These are phyloP conservation scores for Daboia siamensis DNA, from an alignment of 2,113 vertebrate species.

Conservation along the genomic window DNA sequence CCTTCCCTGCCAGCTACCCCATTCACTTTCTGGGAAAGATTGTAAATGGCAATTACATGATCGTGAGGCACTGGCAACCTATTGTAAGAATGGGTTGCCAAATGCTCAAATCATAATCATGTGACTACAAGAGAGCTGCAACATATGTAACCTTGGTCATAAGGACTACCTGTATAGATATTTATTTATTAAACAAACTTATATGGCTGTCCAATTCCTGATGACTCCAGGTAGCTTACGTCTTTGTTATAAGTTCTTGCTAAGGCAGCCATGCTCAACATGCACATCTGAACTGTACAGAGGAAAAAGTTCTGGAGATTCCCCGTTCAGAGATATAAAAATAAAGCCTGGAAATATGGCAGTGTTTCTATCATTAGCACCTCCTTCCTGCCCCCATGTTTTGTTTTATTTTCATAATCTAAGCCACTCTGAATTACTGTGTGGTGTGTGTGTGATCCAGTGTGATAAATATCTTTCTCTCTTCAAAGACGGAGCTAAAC, in stretches of 20 bases:
- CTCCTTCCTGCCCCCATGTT: background rate
- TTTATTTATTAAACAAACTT: background rate
- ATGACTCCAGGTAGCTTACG: background rate
- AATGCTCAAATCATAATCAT: background rate
- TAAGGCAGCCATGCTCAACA: background rate
- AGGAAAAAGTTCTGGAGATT: background rate
- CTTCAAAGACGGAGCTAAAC: background rate
- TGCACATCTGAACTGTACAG: background rate
- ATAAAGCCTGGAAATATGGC: background rate
- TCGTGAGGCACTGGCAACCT: background rate
- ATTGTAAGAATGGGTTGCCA: background rate
- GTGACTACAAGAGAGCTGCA: background rate
- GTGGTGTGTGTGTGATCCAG: background rate
- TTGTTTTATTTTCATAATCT: background rate
- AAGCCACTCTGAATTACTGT: background rate
- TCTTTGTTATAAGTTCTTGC: background rate
- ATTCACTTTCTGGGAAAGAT: background rate
- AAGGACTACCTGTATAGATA: background rate
- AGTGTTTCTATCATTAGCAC: background rate
- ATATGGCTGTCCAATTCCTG: background rate
- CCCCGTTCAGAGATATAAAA: background rate
- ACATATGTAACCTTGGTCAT: background rate
- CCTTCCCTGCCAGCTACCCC: background rate
- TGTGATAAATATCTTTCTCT: background rate
- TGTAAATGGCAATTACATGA: background rate